Percentiles rank a stretch among this genome's conserved stretches.
Evolutionary conservation across 2,888 invertebrate genomes (phyloP).

Genomic region (Idaea aversata): DNA sequence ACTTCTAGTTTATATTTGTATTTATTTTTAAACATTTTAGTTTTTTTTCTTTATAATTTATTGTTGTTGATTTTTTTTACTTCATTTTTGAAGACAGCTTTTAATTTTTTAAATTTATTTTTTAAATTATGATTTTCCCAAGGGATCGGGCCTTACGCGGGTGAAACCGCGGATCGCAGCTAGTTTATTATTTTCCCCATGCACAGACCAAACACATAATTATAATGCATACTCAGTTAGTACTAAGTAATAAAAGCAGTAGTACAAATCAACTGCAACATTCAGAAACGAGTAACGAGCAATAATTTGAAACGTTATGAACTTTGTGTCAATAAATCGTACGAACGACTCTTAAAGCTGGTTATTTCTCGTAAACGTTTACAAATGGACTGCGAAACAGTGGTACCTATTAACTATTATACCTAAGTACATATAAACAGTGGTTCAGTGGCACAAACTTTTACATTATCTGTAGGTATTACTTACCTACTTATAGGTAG

Average conservation of each 20-base stretch:
- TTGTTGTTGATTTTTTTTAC: too few relatives aligned
- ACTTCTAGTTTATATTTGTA: too few relatives aligned
- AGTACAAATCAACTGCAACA: slow-evolving; percentile 14
- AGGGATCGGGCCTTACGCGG: too few relatives aligned
- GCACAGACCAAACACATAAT: background rate
- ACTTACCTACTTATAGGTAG: too few relatives aligned
- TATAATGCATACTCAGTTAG: slow-evolving; percentile 14
- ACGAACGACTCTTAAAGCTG: slow-evolving; percentile 42
- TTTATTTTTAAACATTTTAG: too few relatives aligned
- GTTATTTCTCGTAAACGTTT: slow-evolving; percentile 59
- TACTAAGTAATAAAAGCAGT: slow-evolving; percentile 7
- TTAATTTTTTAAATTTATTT: too few relatives aligned
- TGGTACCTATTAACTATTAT: slow-evolving; percentile 22
- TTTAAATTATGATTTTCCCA: too few relatives aligned
- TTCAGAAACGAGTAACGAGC: slow-evolving; percentile 20
- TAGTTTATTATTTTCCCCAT: background rate
- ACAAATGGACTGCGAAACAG: slow-evolving; percentile 55
- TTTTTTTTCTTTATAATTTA: too few relatives aligned
- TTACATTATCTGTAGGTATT: too few relatives aligned
- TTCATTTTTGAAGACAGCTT: too few relatives aligned
- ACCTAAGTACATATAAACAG: slow-evolving; percentile 8
- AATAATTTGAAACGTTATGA: slow-evolving; percentile 47
- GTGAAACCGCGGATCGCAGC: too few relatives aligned
- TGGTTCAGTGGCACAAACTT: slow-evolving; percentile 13
- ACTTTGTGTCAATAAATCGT: slow-evolving; percentile 60